Evolutionary conservation across 2,113 vertebrate species (phyloP).

Genomic region (Bucco capensis): DNA sequence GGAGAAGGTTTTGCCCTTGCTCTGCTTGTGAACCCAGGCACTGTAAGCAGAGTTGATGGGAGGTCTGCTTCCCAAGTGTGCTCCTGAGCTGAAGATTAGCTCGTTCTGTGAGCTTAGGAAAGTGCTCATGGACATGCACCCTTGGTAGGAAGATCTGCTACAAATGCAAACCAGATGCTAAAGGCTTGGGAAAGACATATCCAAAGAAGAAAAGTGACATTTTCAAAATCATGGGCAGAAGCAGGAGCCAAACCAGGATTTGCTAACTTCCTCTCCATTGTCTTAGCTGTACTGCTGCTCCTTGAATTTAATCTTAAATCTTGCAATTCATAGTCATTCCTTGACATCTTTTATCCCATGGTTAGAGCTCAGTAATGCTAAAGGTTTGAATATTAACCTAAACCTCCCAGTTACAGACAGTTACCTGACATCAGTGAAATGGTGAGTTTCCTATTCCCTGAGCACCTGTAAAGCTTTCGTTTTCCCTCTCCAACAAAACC

Average conservation of each 20-base stretch:
- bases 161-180: not conserved
- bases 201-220: not conserved
- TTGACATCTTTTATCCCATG: not conserved
- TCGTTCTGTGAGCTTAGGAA: not conserved
- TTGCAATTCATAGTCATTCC: not conserved
- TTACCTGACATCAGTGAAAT: not conserved
- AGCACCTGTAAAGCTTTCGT: slow-evolving; percentile 30
- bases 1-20: not conserved
- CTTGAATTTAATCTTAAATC: slow-evolving; percentile 17
- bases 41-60: not conserved
- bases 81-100: not conserved
- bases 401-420: not conserved
- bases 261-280: not conserved
- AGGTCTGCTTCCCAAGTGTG: rapidly evolving
- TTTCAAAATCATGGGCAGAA: not conserved
- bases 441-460: not conserved
- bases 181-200: not conserved
- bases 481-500: not conserved
- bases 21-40: not conserved
- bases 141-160: not conserved
- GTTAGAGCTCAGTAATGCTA: not conserved
- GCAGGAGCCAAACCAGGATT: not conserved
- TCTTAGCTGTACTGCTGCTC: not conserved
- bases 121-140: not conserved
- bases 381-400: not conserved